Conservation (phyloP, 2,797 vertebrate species). For the Gymnocypris eckloni region DNA sequence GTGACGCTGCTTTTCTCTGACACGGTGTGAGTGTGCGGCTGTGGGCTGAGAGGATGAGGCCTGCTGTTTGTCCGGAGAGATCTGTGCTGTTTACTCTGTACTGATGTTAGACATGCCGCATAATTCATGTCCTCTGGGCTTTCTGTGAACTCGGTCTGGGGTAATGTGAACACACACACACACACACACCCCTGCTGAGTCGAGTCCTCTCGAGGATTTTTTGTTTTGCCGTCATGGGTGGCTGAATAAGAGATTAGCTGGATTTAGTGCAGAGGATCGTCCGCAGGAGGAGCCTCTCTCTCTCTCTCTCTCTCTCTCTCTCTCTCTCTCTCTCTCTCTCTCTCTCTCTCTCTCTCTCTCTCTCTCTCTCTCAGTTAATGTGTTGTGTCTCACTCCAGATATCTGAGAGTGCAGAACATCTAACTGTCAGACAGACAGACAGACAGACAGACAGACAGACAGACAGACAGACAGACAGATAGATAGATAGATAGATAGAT, state of each 20-base stretch:
- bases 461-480: fast-evolving
- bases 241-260: conserved; percentile 19
- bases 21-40: conserved; percentile 5
- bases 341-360: no score
- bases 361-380: not conserved
- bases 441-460: no score
- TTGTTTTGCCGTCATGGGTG: conserved; percentile 23
- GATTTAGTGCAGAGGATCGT: conserved; percentile 5
- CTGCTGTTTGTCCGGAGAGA: conserved; percentile 2
- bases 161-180: conserved; percentile 14
- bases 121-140: conserved; percentile 21
- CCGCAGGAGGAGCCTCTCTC: not conserved
- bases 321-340: no score
- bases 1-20: conserved; percentile 6
- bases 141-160: not conserved
- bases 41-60: not conserved
- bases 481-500: no score
- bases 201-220: conserved; percentile 11
- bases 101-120: conserved; percentile 19
- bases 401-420: not conserved
- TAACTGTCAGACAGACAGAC: not conserved
- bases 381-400: not conserved
- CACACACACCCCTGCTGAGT: conserved; percentile 22
- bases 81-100: conserved; percentile 5
- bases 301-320: no score